Evolutionary conservation across 2,888 invertebrate species (phyloP).

Genomic region (Phorcus lineatus): DNA sequence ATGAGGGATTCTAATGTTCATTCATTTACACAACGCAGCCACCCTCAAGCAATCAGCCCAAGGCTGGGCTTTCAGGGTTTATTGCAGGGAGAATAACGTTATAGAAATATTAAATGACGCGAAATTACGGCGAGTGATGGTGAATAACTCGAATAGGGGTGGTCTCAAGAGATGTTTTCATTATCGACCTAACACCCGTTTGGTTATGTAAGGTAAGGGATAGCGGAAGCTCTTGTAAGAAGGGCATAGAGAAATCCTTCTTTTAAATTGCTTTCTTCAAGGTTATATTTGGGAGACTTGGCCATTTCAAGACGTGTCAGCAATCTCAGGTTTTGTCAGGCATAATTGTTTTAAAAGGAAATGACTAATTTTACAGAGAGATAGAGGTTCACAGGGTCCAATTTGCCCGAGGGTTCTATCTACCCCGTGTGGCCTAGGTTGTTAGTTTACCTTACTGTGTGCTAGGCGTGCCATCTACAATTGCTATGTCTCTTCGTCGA

Average conservation of each 20-base stretch:
- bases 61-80: conserved; percentile 8
- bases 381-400: too few relatives aligned
- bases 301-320: too few relatives aligned
- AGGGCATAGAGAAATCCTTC: too few relatives aligned
- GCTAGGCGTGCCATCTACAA: neutral
- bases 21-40: neutral
- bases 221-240: neutral
- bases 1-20: neutral
- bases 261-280: too few relatives aligned
- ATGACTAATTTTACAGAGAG: too few relatives aligned
- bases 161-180: neutral
- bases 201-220: neutral
- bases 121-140: conserved; percentile 9
- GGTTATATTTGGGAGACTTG: too few relatives aligned
- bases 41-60: neutral
- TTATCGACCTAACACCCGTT: conserved; percentile 3
- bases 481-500: neutral
- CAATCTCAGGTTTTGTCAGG: too few relatives aligned
- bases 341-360: too few relatives aligned
- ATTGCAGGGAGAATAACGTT: neutral
- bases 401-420: too few relatives aligned
- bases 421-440: too few relatives aligned
- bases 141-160: neutral
- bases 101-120: conserved; percentile 11
- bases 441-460: neutral